phyloP scores from a whole-genome alignment of 1,140 invertebrate genomes.

The Pseudomyrmex cubaensis region DNA sequence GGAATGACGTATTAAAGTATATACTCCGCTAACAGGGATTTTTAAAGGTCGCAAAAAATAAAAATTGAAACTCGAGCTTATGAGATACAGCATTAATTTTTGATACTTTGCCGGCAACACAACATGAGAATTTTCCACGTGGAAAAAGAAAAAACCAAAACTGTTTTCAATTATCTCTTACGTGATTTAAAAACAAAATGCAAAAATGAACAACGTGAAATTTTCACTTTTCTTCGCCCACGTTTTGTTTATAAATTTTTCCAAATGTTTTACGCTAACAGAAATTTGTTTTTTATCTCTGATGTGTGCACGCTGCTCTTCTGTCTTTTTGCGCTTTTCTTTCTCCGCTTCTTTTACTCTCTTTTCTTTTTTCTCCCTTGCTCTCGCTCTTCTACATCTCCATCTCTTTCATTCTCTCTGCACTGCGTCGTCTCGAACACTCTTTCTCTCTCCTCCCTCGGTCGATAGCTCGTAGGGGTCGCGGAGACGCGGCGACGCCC shows the following conservation, averaged over 20 bases:
- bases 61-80: no score
- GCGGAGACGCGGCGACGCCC: conserved; percentile 85
- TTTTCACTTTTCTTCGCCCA: not conserved
- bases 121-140: not conserved
- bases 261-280: conserved; percentile 43
- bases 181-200: no score
- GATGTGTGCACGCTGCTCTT: conserved; percentile 19
- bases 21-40: not conserved
- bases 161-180: not conserved
- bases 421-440: conserved; percentile 61
- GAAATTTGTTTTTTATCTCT: conserved; percentile 39
- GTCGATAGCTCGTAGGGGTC: conserved; percentile 84
- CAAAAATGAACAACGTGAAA: conserved; percentile 11
- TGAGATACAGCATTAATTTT: not conserved
- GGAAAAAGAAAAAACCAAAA: not conserved
- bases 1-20: not conserved
- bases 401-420: conserved; percentile 23
- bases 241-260: not conserved
- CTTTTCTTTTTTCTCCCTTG: conserved; percentile 10
- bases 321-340: conserved; percentile 41
- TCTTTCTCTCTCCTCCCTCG: conserved; percentile 73
- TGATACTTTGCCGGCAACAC: not conserved
- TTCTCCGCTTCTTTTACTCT: conserved; percentile 15
- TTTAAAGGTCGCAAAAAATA: no score
- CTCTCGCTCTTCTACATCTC: conserved; percentile 12